Conservation (phyloP, 2,113 vertebrate genomes). For the Epinephelus lanceolatus region DNA sequence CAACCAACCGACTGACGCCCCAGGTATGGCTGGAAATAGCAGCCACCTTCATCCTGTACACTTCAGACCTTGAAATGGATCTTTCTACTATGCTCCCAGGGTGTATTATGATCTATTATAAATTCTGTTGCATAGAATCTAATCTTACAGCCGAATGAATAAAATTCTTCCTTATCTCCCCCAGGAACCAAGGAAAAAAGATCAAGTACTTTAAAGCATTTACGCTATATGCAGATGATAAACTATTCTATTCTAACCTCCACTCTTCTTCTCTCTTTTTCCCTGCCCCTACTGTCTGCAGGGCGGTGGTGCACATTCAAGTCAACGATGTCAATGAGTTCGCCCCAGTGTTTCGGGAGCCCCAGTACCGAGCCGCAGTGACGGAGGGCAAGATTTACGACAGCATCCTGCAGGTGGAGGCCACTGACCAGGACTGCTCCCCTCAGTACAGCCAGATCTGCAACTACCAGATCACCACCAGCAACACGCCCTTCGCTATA, state of each 20-base stretch:
- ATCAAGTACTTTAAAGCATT: neutral
- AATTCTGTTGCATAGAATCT: neutral
- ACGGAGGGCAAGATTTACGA: constrained; percentile 96
- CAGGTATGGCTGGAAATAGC: neutral
- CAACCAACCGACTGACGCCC: neutral
- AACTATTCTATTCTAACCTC: neutral
- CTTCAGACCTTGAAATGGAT: too few species aligned
- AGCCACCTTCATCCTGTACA: neutral
- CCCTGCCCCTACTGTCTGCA: constrained; percentile 65
- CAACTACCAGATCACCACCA: constrained; percentile 94
- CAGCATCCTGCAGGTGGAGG: constrained; percentile 96
- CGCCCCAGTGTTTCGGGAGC: constrained; percentile 92
- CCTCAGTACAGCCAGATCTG: constrained; percentile 98
- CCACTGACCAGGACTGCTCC: constrained; percentile 95
- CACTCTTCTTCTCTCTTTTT: constrained; percentile 1
- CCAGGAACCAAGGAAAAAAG: neutral
- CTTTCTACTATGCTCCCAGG: neutral
- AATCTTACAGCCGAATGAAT: neutral
- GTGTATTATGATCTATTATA: neutral
- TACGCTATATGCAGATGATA: constrained; percentile 8
- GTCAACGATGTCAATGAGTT: constrained; percentile 98
- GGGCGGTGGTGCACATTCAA: constrained; percentile 97
- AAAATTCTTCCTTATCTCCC: neutral
- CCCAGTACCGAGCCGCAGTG: constrained; percentile 88
- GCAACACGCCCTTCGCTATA: constrained; percentile 93